These are phyloP conservation scores for Protophormia terraenovae DNA, from an alignment of 2,888 invertebrate genomes.

Conservation along the genomic window DNA sequence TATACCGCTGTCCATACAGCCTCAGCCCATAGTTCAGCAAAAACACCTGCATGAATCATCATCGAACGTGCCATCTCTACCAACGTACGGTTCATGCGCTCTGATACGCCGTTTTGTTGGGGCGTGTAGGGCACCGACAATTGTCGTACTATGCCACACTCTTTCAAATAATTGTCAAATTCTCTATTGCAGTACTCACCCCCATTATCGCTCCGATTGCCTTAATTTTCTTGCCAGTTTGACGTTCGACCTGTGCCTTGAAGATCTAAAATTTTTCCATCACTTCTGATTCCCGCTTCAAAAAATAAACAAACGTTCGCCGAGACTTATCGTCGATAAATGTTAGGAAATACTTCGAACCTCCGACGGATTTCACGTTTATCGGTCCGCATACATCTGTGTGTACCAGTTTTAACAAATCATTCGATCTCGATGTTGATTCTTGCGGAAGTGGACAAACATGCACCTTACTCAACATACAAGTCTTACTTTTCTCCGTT, in stretches of 20 bases:
- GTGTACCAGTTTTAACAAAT: conserved; percentile 46
- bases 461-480: conserved; percentile 42
- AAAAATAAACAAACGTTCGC: conserved; percentile 27
- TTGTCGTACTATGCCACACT: conserved; percentile 63
- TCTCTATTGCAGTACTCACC: conserved; percentile 21
- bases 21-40: conserved; percentile 70
- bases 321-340: conserved; percentile 45
- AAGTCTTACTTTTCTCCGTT: conserved; percentile 20
- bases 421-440: conserved; percentile 9
- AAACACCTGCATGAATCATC: conserved; percentile 69
- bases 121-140: conserved; percentile 67
- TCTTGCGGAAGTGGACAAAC: conserved; percentile 29
- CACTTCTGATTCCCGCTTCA: conserved; percentile 21
- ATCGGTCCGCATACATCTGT: conserved; percentile 45
- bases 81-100: conserved; percentile 65
- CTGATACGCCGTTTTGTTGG: conserved; percentile 69
- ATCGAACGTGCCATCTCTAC: conserved; percentile 73
- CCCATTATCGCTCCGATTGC: conserved; percentile 33
- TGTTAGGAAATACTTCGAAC: conserved; percentile 21
- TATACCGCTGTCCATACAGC: conserved; percentile 67
- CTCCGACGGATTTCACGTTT: conserved; percentile 19
- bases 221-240: conserved; percentile 34
- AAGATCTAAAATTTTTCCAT: conserved; percentile 40
- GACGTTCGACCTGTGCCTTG: background rate
- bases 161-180: conserved; percentile 55